Evolutionary conservation across 64 coral and sea anemone species (phyloP), one percentile per base, ranked within the genome.

Genomic region (Porites lutea): DNA sequence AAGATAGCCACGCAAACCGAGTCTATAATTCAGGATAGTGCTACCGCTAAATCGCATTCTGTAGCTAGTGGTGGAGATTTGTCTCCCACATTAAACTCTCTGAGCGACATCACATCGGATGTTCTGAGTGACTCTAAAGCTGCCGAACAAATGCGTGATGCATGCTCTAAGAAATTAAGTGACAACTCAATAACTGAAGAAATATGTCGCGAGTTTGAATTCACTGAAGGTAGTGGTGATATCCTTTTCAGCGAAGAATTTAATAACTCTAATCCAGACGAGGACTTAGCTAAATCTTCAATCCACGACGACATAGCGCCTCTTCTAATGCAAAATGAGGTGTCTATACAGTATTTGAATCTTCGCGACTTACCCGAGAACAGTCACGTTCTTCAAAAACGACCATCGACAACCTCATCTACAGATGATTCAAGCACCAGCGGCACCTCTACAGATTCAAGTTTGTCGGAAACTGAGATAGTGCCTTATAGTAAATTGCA

Each of bases 61-160:
- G 81, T 84, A 3, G 4, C 63, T 3, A 69, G 63, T 69, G 81
- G 52, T 6, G 59, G 1, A 15, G 63, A 84, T 84, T 68, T 69
- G 45, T 84, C 81, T 3, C 62, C 45, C 45, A 65, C 81, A 68
- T 61, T 43, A 10, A 84, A 84, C 52, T 52, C 81, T 4, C 7
- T 84, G 7, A 68, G 81, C 63, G 81, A 84, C 45, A 84, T 84
- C 69, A 47, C 67, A 21, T 84, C 81, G 18, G 81, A 84, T 84
- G 22, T 84, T 13, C 13, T 84, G 48, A 49, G 44, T 84, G 81
- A 84, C 19, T 84, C 81, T 69, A 84, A 84, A 47, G 15, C 69
- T 51, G 73, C 16, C 3, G 63, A 84, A 5, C 44, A 9, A 21
- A 51, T 2, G 19, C 46, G 18, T 19, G 47, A 51, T 47, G 46